Evolutionary conservation across 2,113 vertebrate species (phyloP).

Genomic region (Pygoscelis adeliae): DNA sequence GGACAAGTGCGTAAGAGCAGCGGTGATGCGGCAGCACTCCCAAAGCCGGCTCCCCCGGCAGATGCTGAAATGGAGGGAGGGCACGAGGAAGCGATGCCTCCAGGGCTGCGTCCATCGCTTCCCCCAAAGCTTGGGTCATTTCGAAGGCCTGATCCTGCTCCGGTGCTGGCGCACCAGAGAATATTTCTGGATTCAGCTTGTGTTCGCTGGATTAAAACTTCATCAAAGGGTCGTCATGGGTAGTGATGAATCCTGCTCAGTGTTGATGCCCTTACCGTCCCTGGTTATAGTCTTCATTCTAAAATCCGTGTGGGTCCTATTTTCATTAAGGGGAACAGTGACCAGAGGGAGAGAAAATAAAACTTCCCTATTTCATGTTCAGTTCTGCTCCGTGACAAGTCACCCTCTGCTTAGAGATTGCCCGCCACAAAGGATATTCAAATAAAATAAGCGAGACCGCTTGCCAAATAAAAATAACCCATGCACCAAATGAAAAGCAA

Average conservation of each 20-base stretch:
- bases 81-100: neutral
- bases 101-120: neutral
- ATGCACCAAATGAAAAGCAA: neutral
- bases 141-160: neutral
- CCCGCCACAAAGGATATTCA: neutral
- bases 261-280: accelerated
- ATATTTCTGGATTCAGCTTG: neutral
- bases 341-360: neutral
- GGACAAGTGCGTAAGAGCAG: neutral
- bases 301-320: neutral
- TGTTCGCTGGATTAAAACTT: neutral
- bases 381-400: neutral
- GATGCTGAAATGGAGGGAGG: accelerated
- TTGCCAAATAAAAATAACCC: neutral
- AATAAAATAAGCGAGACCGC: neutral
- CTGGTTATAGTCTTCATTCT: neutral
- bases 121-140: accelerated
- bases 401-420: neutral
- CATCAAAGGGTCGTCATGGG: neutral
- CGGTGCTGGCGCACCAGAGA: neutral
- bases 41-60: neutral
- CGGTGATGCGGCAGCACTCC: neutral
- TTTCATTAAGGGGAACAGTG: neutral
- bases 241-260: accelerated
- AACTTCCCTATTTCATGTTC: accelerated